phyloP scores from a whole-genome alignment of 2,113 vertebrate genomes.

The Tupaia tana region DNA sequence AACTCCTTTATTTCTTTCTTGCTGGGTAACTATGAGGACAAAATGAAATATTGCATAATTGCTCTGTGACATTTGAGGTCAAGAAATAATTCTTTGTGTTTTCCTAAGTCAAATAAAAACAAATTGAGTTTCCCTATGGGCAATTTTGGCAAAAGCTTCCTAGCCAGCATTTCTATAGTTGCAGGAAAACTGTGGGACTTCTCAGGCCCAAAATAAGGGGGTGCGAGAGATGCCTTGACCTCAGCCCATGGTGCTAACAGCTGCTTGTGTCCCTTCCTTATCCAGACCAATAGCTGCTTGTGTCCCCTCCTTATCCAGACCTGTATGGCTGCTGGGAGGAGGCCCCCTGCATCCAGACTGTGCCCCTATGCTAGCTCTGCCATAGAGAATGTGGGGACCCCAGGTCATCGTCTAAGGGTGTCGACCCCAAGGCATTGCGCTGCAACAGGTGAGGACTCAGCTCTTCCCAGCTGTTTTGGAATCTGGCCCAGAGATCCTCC shows the following conservation, averaged over 20 bases:
- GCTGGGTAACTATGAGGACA: background rate
- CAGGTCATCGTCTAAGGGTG: background rate
- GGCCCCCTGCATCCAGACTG: background rate
- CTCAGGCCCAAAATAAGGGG: background rate
- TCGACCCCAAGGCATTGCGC: too few species aligned
- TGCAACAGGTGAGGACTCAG: background rate
- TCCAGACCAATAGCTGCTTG: background rate
- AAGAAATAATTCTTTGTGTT: constrained; percentile 34
- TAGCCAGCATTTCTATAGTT: background rate
- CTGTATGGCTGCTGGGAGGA: background rate
- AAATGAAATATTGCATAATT: constrained; percentile 6
- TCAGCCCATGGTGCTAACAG: background rate
- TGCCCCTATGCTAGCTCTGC: background rate
- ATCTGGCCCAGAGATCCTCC: background rate
- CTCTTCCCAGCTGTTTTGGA: background rate
- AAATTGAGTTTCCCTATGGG: background rate
- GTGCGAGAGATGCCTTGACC: background rate
- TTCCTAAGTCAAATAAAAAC: constrained; percentile 50
- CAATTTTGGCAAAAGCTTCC: background rate
- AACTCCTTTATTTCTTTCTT: background rate
- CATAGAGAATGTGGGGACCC: background rate
- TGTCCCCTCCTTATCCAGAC: background rate
- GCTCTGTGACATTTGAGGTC: background rate
- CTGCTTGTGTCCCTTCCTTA: background rate
- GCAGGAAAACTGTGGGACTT: background rate